phyloP scores from a whole-genome alignment of 2,113 vertebrate species.

The Piaya cayana region DNA sequence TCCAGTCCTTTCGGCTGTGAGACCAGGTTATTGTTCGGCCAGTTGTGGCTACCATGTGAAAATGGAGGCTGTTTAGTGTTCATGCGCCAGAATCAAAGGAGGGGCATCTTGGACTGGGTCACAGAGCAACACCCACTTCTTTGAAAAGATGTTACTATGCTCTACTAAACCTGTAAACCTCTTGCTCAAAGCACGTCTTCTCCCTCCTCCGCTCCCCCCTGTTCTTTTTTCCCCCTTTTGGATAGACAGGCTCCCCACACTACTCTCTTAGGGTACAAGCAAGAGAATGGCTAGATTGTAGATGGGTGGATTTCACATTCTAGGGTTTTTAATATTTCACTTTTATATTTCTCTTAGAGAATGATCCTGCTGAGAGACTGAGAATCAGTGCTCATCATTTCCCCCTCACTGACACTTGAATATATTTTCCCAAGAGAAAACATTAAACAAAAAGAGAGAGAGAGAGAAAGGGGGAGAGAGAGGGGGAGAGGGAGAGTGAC shows the following conservation, averaged over 20 bases:
- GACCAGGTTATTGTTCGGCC: constrained; percentile 79
- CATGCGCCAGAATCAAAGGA: constrained; percentile 73
- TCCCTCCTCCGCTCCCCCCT: constrained; percentile 55
- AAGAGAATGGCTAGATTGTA: constrained; percentile 59
- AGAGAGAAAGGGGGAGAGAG: not conserved
- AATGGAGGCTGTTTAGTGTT: constrained; percentile 71
- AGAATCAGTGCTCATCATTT: constrained; percentile 75
- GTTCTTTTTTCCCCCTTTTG: constrained; percentile 18
- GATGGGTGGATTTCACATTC: constrained; percentile 75
- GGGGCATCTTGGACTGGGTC: constrained; percentile 75
- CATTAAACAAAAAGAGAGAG: constrained; percentile 75
- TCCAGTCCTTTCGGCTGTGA: constrained; percentile 74
- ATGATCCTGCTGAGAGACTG: constrained; percentile 80
- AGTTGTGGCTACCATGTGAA: constrained; percentile 78
- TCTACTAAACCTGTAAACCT: constrained; percentile 81
- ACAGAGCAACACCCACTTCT: constrained; percentile 80
- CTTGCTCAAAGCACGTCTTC: constrained; percentile 69
- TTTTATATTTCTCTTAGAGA: constrained; percentile 81
- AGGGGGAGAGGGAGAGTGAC: constrained; percentile 33
- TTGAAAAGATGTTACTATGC: constrained; percentile 82
- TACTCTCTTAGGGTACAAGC: constrained; percentile 36
- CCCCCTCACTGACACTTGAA: constrained; percentile 76
- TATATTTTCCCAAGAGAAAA: constrained; percentile 81
- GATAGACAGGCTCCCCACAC: constrained; percentile 12
- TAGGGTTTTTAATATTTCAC: constrained; percentile 84